Evolutionary conservation across 2,113 vertebrate species (phyloP), one percentile per base, ranked within the genome.

Genomic region (Cariama cristata): DNA sequence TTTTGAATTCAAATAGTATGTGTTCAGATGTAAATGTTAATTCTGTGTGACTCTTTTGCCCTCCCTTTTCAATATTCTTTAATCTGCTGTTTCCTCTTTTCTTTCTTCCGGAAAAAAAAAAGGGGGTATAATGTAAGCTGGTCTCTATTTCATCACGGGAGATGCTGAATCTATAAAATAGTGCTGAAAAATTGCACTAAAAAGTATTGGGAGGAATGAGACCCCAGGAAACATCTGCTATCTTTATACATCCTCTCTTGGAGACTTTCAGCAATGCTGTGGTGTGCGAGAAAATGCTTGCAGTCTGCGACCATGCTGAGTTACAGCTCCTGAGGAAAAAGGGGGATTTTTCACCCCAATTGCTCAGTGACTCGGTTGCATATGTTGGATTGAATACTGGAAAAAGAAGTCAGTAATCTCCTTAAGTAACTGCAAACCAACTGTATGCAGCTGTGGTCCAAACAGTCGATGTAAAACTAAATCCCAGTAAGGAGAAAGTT

Each of bases 311-410:
- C 93, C 96, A 94, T 93, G 91, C 97, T 98, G 97, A 98, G 98
- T 97, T 96, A 94, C 98, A 97, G 92, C 97, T 96, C 92, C 8
- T 92, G 97, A 97, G 96, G 95, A 97, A 93, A 97, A 97, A 82
- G 76, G 93, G 95, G 96, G 52, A 93, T 96, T 86, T 86, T 97
- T 94, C 88, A 96, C 94, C 97, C 97, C 91, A 32, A 12, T 88
- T 95, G 80, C 93, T 96, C 95, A 96, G 94, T 97, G 98, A 98
- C 98, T 98, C 94, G 2, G 97, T 97, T 97, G 97, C 94, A 88
- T 98, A 82, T 97, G 97, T 96, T 93, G 98, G 98, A 98, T 97
- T 98, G 93, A 96, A 93, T 97, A 92, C 91, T 97, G 97, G 98
- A 97, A 95, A 97, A 97, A 97, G 98, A 98, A 98, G 96, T 97